These are phyloP conservation scores for Leptinotarsa texana DNA, from an alignment of 1,140 invertebrate species.

Conservation along the genomic window DNA sequence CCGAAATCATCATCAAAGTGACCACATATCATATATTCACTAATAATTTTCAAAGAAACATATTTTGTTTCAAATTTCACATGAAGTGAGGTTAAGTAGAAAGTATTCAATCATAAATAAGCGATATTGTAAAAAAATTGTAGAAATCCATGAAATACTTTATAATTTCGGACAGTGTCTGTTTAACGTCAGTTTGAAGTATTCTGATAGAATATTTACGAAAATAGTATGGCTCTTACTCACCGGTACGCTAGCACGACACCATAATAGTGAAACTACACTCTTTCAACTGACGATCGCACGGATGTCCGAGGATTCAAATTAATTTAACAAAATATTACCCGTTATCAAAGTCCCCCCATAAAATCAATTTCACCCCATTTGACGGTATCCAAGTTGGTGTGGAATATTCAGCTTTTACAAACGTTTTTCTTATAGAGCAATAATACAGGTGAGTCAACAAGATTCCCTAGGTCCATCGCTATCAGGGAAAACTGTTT, in stretches of 20 bases:
- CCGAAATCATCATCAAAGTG: no score
- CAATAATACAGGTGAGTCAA: no score
- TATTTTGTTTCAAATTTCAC: background rate
- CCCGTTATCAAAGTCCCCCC: constrained; percentile 9
- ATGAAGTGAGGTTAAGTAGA: background rate
- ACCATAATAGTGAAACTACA: constrained; percentile 2
- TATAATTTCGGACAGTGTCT: constrained; percentile 10
- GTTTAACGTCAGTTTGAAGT: constrained; percentile 1
- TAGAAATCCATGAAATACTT: constrained; percentile 13
- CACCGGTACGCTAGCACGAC: no score
- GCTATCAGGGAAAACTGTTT: no score
- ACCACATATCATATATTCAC: background rate
- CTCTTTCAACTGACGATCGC: constrained; percentile 9
- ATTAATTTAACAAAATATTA: constrained; percentile 11
- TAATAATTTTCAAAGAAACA: constrained; percentile 7
- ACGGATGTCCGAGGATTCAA: background rate
- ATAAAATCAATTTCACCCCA: constrained; percentile 7
- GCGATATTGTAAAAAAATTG: background rate
- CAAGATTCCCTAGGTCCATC: no score
- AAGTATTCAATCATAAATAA: background rate
- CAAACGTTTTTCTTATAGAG: no score
- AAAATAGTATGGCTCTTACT: no score
- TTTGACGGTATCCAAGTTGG: constrained; percentile 18
- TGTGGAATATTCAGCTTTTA: no score
- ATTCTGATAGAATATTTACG: background rate